phyloP scores from a whole-genome alignment of 2,888 invertebrate species.

The Epiblema foenella region DNA sequence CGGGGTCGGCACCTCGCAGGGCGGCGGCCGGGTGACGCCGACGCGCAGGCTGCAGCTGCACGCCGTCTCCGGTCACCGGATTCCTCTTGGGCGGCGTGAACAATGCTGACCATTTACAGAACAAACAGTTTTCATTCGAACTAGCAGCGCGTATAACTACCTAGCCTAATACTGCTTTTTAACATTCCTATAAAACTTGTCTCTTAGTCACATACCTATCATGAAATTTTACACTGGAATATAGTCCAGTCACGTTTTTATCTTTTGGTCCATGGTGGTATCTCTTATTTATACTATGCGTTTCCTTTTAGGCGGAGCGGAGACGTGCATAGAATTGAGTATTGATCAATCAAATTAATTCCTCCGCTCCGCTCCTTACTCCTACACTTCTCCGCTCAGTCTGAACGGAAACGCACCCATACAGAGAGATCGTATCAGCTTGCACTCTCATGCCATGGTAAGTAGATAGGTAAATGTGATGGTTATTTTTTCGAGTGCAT shows the following conservation, averaged over 20 bases:
- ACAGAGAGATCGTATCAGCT: constrained; percentile 1
- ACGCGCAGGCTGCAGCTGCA: constrained; percentile 81
- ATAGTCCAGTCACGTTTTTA: background rate
- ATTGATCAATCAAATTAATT: no score
- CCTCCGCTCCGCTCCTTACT: no score
- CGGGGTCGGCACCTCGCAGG: constrained; percentile 81
- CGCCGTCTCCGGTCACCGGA: constrained; percentile 87
- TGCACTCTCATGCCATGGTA: constrained; percentile 20
- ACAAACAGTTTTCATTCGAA: constrained; percentile 78
- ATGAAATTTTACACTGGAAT: background rate
- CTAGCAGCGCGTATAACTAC: constrained; percentile 48
- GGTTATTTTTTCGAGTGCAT: constrained; percentile 21
- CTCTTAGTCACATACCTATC: background rate
- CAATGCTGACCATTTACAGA: constrained; percentile 80
- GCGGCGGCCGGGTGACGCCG: constrained; percentile 78
- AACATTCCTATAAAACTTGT: constrained; percentile 15
- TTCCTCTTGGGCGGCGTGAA: constrained; percentile 85
- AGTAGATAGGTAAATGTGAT: background rate
- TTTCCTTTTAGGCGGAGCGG: no score
- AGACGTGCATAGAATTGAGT: no score
- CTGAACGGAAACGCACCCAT: background rate
- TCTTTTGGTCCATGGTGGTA: background rate
- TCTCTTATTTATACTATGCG: background rate
- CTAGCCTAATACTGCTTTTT: constrained; percentile 36
- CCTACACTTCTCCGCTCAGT: no score